Evolutionary conservation across 2,113 vertebrate species (phyloP).

Genomic region (Campylorhamphus procurvoides): DNA sequence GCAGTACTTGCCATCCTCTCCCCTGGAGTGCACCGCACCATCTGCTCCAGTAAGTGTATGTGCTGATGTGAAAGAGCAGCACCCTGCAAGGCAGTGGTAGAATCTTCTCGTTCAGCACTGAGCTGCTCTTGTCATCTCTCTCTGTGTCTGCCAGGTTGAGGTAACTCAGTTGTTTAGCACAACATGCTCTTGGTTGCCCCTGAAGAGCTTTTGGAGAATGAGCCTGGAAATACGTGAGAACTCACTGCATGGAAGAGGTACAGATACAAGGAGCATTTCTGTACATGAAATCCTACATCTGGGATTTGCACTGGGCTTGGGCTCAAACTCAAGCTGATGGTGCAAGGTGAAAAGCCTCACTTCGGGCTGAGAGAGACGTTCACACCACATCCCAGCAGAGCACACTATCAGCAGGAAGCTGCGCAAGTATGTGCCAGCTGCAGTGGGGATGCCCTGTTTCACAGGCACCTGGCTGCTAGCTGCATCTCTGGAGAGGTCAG

Average conservation of each 20-base stretch:
- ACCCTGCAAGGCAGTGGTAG: not conserved
- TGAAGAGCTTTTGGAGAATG: not conserved
- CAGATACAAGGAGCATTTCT: not conserved
- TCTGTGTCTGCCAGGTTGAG: not conserved
- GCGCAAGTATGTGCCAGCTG: not conserved
- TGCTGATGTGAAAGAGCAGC: not conserved
- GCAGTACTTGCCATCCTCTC: not conserved
- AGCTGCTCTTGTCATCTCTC: not conserved
- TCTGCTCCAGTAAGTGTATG: not conserved
- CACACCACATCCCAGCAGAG: not conserved
- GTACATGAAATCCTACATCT: not conserved
- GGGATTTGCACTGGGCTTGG: not conserved
- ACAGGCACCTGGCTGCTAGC: not conserved
- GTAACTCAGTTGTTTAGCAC: not conserved
- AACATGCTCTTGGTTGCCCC: not conserved
- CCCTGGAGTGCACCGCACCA: rapidly evolving
- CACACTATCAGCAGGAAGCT: not conserved
- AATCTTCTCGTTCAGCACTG: not conserved
- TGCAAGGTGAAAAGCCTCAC: rapidly evolving
- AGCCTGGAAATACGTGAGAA: not conserved
- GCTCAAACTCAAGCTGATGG: not conserved
- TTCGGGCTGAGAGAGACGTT: not conserved
- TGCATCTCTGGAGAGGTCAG: not conserved
- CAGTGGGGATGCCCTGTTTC: not conserved
- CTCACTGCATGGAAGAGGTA: not conserved